Evolutionary conservation across 2,797 vertebrate genomes (phyloP), one percentile per base, ranked within the genome.

Genomic region (Taeniopygia guttata): DNA sequence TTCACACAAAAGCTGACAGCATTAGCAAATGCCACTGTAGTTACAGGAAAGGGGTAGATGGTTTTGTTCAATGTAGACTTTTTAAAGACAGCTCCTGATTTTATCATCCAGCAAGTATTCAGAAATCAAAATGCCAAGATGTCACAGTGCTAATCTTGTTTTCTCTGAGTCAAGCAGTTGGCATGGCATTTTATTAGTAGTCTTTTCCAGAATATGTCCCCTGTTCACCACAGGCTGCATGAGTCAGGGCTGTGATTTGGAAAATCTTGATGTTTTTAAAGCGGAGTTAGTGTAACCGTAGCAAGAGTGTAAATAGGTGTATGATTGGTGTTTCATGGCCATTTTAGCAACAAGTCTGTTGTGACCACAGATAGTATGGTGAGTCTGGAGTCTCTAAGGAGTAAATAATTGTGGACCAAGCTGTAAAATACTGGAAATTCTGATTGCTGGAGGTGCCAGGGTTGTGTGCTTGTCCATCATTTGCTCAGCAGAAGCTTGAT

Each of bases 81-180:
- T 52, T 94, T 52, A 80, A 90, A 70, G 84, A 54, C 25, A 64
- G 5, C 38, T 69, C n/a, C 52, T 45, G 32, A 70, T 90, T 89
- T 93, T 94, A 23, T 81, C 89, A 73, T 64, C 48, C 49, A 80
- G 16, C 54, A 55, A 64, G 46, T 43, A 20, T 75, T 93, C 77
- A 59, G 55, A 76, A 78, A 38, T 56, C 49, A 77, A 90, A 90
- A 84, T 85, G 66, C 62, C 52, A 91, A 20, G 20, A 17, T 30
- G 25, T 60, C 3, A 4, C 67, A 59, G 45, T 60, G 63, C 30
- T 89, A 79, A 64, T 74, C 73, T n/a, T 49, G 30, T 94, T 86
- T 95, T 64, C 30, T 84, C 32, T 56, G 91, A 94, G 66, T 84
- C 87, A 95, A 73, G 54, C 49, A 54, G 29, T 48, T 85, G 84